Base-by-base conservation (phyloP, 1,140 invertebrate genomes). In the Stenopsyche tienmushanensis region DNA sequence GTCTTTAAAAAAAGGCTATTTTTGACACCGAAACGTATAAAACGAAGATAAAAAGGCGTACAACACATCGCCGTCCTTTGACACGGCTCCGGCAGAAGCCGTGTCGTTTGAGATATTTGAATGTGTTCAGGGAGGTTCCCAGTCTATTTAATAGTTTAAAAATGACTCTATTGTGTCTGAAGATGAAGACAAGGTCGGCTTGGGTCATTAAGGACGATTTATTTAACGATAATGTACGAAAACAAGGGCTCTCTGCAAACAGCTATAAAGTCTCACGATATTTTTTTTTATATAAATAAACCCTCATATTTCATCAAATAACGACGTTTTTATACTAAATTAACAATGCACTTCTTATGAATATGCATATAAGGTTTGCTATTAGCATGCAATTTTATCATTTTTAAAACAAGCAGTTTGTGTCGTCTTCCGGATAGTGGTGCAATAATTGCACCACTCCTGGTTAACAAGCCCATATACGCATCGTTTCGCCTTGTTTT, bases 341-440 rank as follows among this genome's bases (percentile, higher is more conserved):
- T n/a, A n/a, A n/a, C n/a, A n/a, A n/a, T n/a, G n/a, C n/a, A n/a
- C n/a, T n/a, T n/a, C n/a, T n/a, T n/a, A n/a, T n/a, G n/a, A n/a
- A n/a, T n/a, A n/a, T n/a, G n/a, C n/a, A n/a, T n/a, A n/a, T n/a
- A n/a, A n/a, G n/a, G n/a, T n/a, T n/a, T n/a, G n/a, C n/a, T n/a
- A n/a, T n/a, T n/a, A n/a, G n/a, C n/a, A n/a, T n/a, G n/a, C n/a
- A n/a, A n/a, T n/a, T n/a, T n/a, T n/a, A n/a, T n/a, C n/a, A n/a
- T n/a, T n/a, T n/a, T n/a, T n/a, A n/a, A n/a, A n/a, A n/a, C n/a
- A n/a, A n/a, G n/a, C n/a, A n/a, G n/a, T n/a, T n/a, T n/a, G n/a
- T 60, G 58, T 23, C 58, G 26, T 47, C 41, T 60, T 60, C 58
- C 58, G 58, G 58, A 60, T 60, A 24, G 26, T 21, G 58, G 58